A percentile compares a stretch with the other conserved stretches of the same genome.
These are phyloP conservation scores for Cephalotes varians DNA, from an alignment of 2,888 invertebrate species.

Conservation along the genomic window DNA sequence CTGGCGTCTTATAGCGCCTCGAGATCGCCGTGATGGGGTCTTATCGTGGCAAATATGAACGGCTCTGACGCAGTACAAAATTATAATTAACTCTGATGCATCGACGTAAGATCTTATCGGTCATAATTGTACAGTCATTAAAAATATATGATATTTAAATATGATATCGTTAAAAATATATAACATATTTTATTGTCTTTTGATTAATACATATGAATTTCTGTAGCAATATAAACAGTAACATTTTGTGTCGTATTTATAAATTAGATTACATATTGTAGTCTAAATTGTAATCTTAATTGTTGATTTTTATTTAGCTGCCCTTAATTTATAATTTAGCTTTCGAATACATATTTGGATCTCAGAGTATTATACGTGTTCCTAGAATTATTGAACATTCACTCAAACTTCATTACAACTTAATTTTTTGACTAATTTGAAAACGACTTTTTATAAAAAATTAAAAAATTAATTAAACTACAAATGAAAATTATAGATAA, in stretches of 20 bases:
- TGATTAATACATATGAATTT: background rate
- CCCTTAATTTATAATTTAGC: background rate
- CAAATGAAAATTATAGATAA: background rate
- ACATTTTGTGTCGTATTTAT: background rate
- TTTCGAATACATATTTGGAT: background rate
- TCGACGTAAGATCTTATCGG: background rate
- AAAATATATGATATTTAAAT: constrained; percentile 7
- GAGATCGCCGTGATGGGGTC: constrained; percentile 31
- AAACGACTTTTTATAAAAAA: background rate
- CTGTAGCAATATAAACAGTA: background rate
- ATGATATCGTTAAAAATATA: constrained; percentile 13
- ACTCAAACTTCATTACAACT: background rate
- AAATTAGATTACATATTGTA: background rate
- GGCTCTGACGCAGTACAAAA: background rate
- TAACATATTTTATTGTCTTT: constrained; percentile 23
- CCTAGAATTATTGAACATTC: background rate
- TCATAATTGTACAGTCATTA: constrained; percentile 1
- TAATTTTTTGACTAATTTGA: background rate
- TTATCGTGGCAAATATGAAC: constrained; percentile 70
- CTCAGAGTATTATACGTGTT: background rate
- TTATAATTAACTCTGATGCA: background rate
- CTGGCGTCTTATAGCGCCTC: constrained; percentile 46
- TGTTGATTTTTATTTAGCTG: background rate
- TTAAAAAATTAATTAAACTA: background rate
- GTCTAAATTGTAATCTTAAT: background rate